These are phyloP conservation scores for Semicossyphus pulcher DNA, from an alignment of 2,113 vertebrate genomes.

Conservation along the genomic window DNA sequence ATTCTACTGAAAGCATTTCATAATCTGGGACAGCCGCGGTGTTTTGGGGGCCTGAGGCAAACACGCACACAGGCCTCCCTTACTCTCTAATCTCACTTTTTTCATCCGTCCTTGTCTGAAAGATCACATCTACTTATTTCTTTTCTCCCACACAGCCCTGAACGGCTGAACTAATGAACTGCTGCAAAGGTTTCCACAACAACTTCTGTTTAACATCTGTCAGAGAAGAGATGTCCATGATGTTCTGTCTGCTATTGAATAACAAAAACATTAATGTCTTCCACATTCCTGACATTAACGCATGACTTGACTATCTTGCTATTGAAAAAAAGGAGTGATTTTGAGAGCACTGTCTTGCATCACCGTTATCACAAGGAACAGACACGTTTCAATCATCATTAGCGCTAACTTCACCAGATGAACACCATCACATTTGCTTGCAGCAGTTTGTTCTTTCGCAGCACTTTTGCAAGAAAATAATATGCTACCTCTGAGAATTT, in stretches of 20 bases:
- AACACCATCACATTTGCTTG: constrained; percentile 12
- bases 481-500: constrained; percentile 33
- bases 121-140: constrained; percentile 35
- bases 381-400: constrained; percentile 19
- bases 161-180: constrained; percentile 32
- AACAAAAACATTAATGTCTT: background rate
- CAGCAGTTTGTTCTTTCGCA: constrained; percentile 7
- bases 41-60: constrained; percentile 36
- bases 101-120: constrained; percentile 35
- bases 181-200: constrained; percentile 17
- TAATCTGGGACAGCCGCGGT: constrained; percentile 41
- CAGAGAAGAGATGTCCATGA: background rate
- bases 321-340: background rate
- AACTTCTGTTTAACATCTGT: constrained; percentile 4
- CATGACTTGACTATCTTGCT: background rate
- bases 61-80: background rate
- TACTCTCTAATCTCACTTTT: constrained; percentile 8
- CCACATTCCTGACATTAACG: constrained; percentile 2
- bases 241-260: too few relatives aligned
- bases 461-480: constrained; percentile 20
- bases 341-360: constrained; percentile 2
- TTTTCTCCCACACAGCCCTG: constrained; percentile 10
- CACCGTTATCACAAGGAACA: too few relatives aligned
- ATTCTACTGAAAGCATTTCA: constrained; percentile 61
- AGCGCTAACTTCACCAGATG: constrained; percentile 8